Percentiles rank a stretch among this genome's conserved stretches.
Evolutionary conservation across 1,140 invertebrate species (phyloP).

Genomic region (Macrobrachium nipponense): DNA sequence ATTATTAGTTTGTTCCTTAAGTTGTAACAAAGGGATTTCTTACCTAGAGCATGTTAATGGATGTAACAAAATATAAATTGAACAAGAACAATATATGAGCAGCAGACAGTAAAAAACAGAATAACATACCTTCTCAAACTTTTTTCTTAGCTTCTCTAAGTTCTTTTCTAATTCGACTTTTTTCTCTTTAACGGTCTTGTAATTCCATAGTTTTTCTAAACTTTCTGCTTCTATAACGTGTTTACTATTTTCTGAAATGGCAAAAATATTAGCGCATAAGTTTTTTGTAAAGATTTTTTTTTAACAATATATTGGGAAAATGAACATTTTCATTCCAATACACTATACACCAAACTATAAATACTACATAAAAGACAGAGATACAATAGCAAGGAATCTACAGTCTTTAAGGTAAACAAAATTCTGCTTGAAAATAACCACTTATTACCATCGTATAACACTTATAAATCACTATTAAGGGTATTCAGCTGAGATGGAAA

Average conservation of each 20-base stretch:
- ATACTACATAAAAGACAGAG: no score
- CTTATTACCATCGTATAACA: no score
- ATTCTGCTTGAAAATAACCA: no score
- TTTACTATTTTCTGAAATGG: conserved; percentile 44
- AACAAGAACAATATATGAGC: no score
- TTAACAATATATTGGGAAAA: no score
- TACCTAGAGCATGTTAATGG: neutral
- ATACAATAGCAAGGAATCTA: no score
- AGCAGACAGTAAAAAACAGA: neutral
- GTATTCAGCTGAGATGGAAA: no score
- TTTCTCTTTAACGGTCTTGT: conserved; percentile 86
- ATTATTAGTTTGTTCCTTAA: neutral
- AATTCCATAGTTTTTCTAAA: conserved; percentile 82
- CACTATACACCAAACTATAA: no score
- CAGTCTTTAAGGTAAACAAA: no score
- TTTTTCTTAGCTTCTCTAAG: conserved; percentile 83
- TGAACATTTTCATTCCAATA: no score
- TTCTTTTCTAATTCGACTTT: conserved; percentile 87
- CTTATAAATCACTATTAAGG: no score
- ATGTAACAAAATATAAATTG: no score
- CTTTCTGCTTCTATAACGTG: conserved; percentile 74
- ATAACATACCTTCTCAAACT: conserved; percentile 81
- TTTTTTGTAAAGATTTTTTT: neutral
- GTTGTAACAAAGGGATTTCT: neutral
- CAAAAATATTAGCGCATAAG: neutral